Evolutionary conservation across 2,113 vertebrate species (phyloP), one percentile per base, ranked within the genome.

Genomic region (Oncorhynchus keta): DNA sequence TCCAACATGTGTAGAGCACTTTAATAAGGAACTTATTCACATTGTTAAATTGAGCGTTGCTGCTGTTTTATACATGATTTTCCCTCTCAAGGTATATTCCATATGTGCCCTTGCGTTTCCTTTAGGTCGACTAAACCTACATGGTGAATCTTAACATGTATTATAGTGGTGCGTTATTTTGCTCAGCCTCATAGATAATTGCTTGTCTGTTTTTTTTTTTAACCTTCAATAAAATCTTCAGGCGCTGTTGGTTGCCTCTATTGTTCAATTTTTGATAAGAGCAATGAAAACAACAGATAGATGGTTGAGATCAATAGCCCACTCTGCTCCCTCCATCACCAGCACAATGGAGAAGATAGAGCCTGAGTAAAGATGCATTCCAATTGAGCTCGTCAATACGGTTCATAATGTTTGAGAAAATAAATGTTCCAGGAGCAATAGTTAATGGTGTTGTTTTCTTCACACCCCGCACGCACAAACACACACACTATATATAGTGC

Each of bases 381-480:
- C 86, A 89, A 79, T 90, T 85, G 78, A 76, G 70, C 78, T 89
- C 80, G 86, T 92, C 91, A 87, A 92, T 92, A 90, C 28, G 57
- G 87, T 89, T 91, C 87, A 85, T 87, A 88, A 92, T 92, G 87
- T 93, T 88, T 85, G 85, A 88, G 83, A 83, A 85, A 82, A 89
- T 75, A 91, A 91, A 87, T 84, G 87, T 83, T 90, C 81, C 85
- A 89, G 84, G 83, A 88, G 87, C 84, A 88, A 86, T 87, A 81
- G 86, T 89, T 91, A 92, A 93, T 92, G n/a, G 90, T 83, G 83
- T 84, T 86, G 86, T 90, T 91, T 87, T 91, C 82, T 81, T 76
- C 70, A 68, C 72, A 28, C 77, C 70, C 80, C 71, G 72, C 6
- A 24, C 22, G 26, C 20, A 49, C 26, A 70, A 28, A 67, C 70